Conservation (phyloP, 2,888 invertebrate species). For the Microctonus brassicae region DNA sequence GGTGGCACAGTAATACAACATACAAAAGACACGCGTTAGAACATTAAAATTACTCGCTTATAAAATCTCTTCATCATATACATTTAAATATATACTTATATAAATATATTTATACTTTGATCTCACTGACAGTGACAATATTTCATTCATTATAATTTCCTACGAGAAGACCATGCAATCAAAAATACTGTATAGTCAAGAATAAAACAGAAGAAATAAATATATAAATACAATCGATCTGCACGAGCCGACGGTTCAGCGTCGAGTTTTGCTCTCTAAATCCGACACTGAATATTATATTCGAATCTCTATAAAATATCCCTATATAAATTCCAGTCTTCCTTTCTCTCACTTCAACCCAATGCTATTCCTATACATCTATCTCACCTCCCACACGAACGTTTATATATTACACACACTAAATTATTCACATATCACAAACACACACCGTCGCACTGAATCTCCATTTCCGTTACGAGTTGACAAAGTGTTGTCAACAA, state of each 20-base stretch:
- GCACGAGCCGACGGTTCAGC: slow-evolving; percentile 68
- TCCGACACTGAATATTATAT: slow-evolving; percentile 64
- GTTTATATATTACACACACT: slow-evolving; percentile 52
- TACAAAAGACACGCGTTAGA: slow-evolving; percentile 10
- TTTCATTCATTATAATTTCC: no score
- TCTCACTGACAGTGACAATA: no score
- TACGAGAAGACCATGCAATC: no score
- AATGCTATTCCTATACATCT: no score
- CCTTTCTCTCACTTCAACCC: slow-evolving; percentile 45
- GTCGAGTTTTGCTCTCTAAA: slow-evolving; percentile 61
- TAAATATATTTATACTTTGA: no score
- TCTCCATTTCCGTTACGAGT: slow-evolving; percentile 42
- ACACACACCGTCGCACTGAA: slow-evolving; percentile 49
- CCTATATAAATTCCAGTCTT: slow-evolving; percentile 46
- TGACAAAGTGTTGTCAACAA: slow-evolving; percentile 58
- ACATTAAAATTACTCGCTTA: slow-evolving; percentile 4
- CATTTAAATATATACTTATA: slow-evolving; percentile 10
- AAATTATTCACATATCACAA: not conserved
- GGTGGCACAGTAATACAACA: slow-evolving; percentile 26
- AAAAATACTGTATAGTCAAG: no score
- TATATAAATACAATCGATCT: slow-evolving; percentile 45
- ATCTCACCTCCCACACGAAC: slow-evolving; percentile 65
- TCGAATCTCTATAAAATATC: slow-evolving; percentile 64
- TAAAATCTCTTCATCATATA: slow-evolving; percentile 13
- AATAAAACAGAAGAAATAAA: slow-evolving; percentile 17